Base-by-base conservation (phyloP, 2,888 invertebrate species). In the Sycophila texana region DNA sequence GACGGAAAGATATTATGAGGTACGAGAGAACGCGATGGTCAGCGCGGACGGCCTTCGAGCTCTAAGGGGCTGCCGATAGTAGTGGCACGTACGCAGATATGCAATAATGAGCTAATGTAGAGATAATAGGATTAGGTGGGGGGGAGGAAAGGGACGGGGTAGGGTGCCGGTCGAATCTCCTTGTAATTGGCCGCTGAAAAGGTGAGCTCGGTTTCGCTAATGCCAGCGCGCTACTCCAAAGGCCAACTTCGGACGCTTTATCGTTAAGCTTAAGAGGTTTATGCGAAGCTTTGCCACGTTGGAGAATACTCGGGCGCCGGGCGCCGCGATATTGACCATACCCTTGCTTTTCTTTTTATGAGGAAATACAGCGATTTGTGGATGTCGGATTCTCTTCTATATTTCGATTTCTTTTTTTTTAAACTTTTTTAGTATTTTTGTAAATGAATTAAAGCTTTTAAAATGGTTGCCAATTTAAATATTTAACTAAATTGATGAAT, bases 31-130 rank as follows among this genome's bases (percentile, higher is more conserved):
- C 51, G 14, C 16, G n/a, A 20, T 16, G 60, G 67, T 58, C 47
- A 55, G 10, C 26, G 39, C 22, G 30, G 26, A 58, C 10, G 67
- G 16, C 7, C 16, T 57, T 57, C 60, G 47, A n/a, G 39, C 63
- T 39, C 58, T 53, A 39, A 39, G 39, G 39, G 39, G n/a, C 63
- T 61, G 63, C 55, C 55, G 39, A 20, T 5, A 14, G 16, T 12
- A 14, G 16, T 12, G 20, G 14, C 14, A n/a, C 13, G 49, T 53
- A 13, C 16, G 84, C 85, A 85, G 85, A 86, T 88, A 88, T 87
- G 86, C 87, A 89, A 90, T 90, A 90, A 90, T 89, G 89, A 90
- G 90, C 88, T 89, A 88, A 89, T 89, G 87, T 87, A 85, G 75
- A 85, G 73, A 84, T 90, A 90, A 90, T 90, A 89, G 90, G 90